Evolutionary conservation across 2,797 vertebrate genomes (phyloP).

Genomic region (Danio albolineatus): DNA sequence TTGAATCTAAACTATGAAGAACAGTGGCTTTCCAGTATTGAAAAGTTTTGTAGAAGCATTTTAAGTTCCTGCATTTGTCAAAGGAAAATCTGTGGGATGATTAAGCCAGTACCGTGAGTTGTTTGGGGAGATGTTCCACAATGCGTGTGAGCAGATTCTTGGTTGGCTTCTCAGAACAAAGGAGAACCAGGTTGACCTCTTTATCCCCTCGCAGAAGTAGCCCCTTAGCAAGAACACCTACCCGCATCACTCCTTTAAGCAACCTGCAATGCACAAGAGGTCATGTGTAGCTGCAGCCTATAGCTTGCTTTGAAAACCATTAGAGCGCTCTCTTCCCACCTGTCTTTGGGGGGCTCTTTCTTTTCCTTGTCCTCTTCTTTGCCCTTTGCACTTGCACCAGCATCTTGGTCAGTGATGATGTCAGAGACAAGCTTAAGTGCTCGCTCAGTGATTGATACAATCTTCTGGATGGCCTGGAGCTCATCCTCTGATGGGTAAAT

Average conservation of each 20-base stretch:
- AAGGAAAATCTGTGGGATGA: too few species aligned
- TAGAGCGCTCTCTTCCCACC: slow-evolving; percentile 56
- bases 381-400: slow-evolving; percentile 67
- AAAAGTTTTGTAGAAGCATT: not conserved
- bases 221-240: slow-evolving; percentile 96
- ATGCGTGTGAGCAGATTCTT: slow-evolving; percentile 87
- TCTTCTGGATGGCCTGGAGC: slow-evolving; percentile 97
- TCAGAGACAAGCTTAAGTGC: slow-evolving; percentile 97
- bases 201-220: slow-evolving; percentile 94
- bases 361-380: slow-evolving; percentile 85
- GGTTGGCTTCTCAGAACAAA: slow-evolving; percentile 95
- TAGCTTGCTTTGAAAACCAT: not conserved
- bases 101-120: slow-evolving; percentile 85
- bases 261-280: slow-evolving; percentile 69
- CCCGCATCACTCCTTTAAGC: slow-evolving; percentile 95
- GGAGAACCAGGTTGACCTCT: slow-evolving; percentile 93
- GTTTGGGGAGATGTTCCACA: slow-evolving; percentile 94
- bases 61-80: too few species aligned
- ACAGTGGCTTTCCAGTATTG: not conserved
- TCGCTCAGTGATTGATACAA: slow-evolving; percentile 96
- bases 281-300: not conserved
- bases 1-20: not conserved
- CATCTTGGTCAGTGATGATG: slow-evolving; percentile 90
- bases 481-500: slow-evolving; percentile 98
- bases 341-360: slow-evolving; percentile 75